Evolutionary conservation across 92 coral and sea anemone genomes (phyloP), one percentile per base, ranked within the genome.

Genomic region (Nematostella vectensis): DNA sequence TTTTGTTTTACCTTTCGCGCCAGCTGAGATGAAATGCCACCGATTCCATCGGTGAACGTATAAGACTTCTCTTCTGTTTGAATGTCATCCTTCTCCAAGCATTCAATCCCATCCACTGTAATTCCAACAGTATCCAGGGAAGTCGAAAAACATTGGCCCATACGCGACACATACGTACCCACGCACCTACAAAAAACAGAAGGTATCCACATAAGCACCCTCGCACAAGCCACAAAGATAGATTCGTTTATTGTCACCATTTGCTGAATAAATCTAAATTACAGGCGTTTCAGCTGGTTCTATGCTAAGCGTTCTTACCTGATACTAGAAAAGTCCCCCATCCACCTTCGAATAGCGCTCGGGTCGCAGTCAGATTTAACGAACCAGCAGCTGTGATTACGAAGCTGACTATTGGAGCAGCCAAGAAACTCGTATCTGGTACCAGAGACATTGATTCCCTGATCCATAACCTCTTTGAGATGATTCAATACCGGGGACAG

Each of bases 81-180:
- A 25, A 91, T 59, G 51, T 91, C 98, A 0, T 55, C 52, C 17
- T 74, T 67, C 59, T 50, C 61, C 11, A 13, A 54, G 72, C 79
- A 86, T 3, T 57, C 25, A 3, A 75, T 83, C 11, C 95, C 96
- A 28, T 78, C 73, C 2, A 85, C 69, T 19, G 72, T 80, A 4
- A 91, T 77, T 18, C 98, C 98, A 3, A 86, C 67, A 6, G 96
- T 74, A 54, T 91, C 98, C 74, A 85, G 9, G 18, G 98, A 91
- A 16, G 96, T 91, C 9, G 98, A 91, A 36, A 91, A 91, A 59
- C 98, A 91, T 75, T 91, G 98, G 4, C 98, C 98, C 75, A 91
- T 76, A 4, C 98, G 84, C 0, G 98, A 79, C 58, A 91, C 83
- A 42, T 67, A 91, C 12, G 93, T 70, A 13, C 82, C 98, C 2